Evolutionary conservation across 2,888 invertebrate species (phyloP).

Genomic region (Pogonocherus hispidulus): DNA sequence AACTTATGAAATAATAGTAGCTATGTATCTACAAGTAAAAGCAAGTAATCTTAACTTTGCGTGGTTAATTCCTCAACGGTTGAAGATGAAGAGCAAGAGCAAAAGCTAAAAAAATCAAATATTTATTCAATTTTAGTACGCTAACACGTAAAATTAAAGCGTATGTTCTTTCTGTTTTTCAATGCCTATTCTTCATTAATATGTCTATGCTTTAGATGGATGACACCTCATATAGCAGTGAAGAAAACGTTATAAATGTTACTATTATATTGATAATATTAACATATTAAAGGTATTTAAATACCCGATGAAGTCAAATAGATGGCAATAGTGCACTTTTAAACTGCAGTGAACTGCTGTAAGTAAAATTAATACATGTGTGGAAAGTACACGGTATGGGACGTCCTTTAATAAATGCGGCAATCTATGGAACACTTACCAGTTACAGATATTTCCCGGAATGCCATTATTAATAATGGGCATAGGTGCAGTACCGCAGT

Average conservation of each 20-base stretch:
- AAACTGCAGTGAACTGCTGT: constrained; percentile 37
- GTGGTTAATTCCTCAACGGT: no score
- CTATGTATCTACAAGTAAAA: no score
- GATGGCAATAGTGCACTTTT: not conserved
- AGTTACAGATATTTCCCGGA: constrained; percentile 28
- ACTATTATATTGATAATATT: not conserved
- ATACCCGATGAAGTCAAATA: not conserved
- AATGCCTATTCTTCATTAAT: no score
- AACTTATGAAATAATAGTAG: no score
- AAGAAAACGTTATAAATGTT: not conserved
- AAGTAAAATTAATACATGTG: constrained; percentile 16
- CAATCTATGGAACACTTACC: constrained; percentile 19
- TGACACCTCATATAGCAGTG: no score
- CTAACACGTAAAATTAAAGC: no score
- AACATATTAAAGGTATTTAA: not conserved
- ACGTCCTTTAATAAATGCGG: constrained; percentile 13
- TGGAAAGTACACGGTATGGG: constrained; percentile 5
- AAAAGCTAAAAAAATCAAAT: no score
- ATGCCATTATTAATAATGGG: constrained; percentile 38
- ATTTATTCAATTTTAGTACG: no score
- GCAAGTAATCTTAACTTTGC: no score
- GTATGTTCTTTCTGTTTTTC: no score
- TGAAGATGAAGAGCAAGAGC: no score
- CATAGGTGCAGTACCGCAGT: constrained; percentile 44
- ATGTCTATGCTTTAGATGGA: no score